These are phyloP conservation scores for Mirounga angustirostris DNA, from an alignment of 2,113 vertebrate genomes.

Conservation along the genomic window DNA sequence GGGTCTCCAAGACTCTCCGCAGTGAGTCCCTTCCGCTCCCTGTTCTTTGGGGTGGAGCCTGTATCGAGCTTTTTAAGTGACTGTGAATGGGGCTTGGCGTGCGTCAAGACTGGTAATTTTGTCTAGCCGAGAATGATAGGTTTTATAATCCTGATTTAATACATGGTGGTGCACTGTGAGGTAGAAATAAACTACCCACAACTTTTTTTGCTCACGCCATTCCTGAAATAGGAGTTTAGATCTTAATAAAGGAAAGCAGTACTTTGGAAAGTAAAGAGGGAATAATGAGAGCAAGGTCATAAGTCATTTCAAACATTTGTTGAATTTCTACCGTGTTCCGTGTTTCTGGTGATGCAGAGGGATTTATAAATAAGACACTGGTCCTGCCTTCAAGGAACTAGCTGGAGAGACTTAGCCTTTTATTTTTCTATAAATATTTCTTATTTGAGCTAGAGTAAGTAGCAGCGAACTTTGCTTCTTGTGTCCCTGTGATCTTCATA, in stretches of 20 bases:
- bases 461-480: background rate
- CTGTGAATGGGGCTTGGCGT: background rate
- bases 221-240: conserved; percentile 28
- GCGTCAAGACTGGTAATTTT: background rate
- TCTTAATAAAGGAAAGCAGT: conserved; percentile 24
- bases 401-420: conserved; percentile 7
- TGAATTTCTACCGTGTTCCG: background rate
- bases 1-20: background rate
- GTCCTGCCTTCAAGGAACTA: background rate
- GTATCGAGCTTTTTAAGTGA: background rate
- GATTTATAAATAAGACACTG: conserved; percentile 32
- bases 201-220: conserved; percentile 20
- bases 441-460: background rate
- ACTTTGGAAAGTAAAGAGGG: conserved; percentile 39
- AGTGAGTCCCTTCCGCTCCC: background rate
- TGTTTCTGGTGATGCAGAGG: background rate
- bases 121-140: background rate
- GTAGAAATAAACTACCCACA: conserved; percentile 28
- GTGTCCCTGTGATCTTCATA: background rate
- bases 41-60: background rate
- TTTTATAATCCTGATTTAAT: conserved; percentile 40
- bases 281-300: background rate
- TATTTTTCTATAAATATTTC: background rate
- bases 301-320: background rate
- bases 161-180: background rate